Conservation (phyloP, 2,797 vertebrate species). For the Tapirus indicus region DNA sequence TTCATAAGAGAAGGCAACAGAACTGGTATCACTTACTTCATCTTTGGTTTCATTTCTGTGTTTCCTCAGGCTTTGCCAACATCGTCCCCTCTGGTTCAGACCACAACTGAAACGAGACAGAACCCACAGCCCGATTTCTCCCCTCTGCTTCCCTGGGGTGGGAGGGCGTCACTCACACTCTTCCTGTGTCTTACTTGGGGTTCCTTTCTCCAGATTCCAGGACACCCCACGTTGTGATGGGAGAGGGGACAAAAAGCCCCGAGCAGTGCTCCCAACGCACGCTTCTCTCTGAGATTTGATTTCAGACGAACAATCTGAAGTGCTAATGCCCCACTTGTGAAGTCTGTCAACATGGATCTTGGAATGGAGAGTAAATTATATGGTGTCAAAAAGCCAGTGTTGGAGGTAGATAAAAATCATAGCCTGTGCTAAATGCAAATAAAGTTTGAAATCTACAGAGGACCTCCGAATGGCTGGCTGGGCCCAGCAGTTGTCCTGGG, state of each 20-base stretch:
- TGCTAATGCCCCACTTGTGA: accelerated
- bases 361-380: accelerated
- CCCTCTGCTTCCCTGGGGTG: accelerated
- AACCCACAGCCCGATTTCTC: too few species aligned
- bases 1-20: neutral
- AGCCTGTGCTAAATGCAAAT: neutral
- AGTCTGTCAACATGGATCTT: accelerated
- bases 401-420: neutral
- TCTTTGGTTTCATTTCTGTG: too few species aligned
- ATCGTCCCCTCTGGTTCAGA: accelerated
- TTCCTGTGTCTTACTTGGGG: neutral
- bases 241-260: neutral
- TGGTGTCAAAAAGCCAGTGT: neutral
- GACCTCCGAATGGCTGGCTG: neutral
- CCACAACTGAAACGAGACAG: neutral
- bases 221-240: too few species aligned
- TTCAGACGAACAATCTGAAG: too few species aligned
- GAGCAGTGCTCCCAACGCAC: accelerated
- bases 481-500: too few species aligned
- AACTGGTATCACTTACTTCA: accelerated
- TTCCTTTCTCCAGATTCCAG: neutral
- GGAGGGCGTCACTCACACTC: neutral
- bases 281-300: neutral
- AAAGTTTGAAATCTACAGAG: neutral
- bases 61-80: too few species aligned